Evolutionary conservation across 2,113 vertebrate genomes (phyloP).

Genomic region (Formicarius rufipectus): DNA sequence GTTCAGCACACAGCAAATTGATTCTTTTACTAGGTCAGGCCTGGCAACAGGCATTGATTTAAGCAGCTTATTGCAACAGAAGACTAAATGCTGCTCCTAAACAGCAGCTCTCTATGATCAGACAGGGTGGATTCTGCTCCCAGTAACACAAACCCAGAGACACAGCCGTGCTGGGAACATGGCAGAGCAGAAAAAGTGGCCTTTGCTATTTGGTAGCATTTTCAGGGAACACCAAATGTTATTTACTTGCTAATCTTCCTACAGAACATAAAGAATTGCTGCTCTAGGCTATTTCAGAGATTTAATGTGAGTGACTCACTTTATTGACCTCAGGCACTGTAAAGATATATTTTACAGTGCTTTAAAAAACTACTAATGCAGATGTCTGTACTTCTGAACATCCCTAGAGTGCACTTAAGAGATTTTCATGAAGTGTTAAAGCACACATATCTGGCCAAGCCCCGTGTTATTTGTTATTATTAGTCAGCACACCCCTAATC

Average conservation of each 20-base stretch:
- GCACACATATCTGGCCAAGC: background rate
- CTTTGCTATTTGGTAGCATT: background rate
- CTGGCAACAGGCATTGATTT: background rate
- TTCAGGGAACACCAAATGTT: constrained; percentile 6
- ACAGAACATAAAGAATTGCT: constrained; percentile 19
- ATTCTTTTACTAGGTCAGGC: constrained; percentile 35
- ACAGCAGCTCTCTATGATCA: background rate
- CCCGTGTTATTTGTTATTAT: background rate
- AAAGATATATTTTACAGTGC: background rate
- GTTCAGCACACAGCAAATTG: background rate
- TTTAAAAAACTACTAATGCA: constrained; percentile 31
- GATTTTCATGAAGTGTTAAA: constrained; percentile 1
- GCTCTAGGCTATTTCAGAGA: constrained; percentile 25
- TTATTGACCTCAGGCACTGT: background rate
- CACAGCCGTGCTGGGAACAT: background rate
- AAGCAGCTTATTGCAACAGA: constrained; percentile 14
- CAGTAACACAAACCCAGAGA: background rate
- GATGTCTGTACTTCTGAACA: background rate
- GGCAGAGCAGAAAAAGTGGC: background rate
- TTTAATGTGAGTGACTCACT: constrained; percentile 17
- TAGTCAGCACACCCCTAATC: background rate
- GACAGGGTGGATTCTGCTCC: background rate
- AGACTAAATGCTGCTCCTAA: background rate
- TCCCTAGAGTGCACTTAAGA: background rate
- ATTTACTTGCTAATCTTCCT: constrained; percentile 36